phyloP scores from a whole-genome alignment of 2,113 vertebrate species.

The Hippocampus zosterae region DNA sequence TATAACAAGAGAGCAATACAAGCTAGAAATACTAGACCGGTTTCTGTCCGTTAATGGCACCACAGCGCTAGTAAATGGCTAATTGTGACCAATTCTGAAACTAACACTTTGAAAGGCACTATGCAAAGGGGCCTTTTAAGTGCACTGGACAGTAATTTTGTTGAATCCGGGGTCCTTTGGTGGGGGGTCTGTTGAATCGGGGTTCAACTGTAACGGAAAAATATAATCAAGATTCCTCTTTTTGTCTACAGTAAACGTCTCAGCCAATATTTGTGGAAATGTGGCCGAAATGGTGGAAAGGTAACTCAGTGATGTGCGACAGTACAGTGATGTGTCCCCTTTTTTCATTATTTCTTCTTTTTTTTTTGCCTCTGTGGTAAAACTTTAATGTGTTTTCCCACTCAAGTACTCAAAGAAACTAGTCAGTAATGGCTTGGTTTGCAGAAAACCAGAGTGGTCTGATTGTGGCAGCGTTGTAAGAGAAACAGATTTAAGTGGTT shows the following conservation, averaged over 20 bases:
- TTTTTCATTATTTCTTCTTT: conserved; percentile 40
- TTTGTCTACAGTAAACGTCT: not conserved
- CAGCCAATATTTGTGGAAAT: not conserved
- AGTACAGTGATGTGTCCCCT: conserved; percentile 39
- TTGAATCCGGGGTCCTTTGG: no score
- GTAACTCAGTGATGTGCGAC: conserved; percentile 25
- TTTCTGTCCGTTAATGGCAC: no score
- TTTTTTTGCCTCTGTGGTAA: conserved; percentile 44
- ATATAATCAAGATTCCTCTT: not conserved
- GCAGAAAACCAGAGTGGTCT: conserved; percentile 64
- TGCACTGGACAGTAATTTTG: no score
- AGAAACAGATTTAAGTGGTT: conserved; percentile 56
- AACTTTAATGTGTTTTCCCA: conserved; percentile 71
- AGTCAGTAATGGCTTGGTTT: conserved; percentile 70
- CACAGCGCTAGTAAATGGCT: no score
- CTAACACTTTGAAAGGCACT: no score
- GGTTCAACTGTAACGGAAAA: no score
- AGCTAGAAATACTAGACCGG: no score
- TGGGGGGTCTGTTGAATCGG: no score
- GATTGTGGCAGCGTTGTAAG: conserved; percentile 34
- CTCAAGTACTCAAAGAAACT: conserved; percentile 68
- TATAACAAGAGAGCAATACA: no score
- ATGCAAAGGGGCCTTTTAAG: no score
- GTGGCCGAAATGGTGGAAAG: not conserved
- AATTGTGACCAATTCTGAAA: no score